Conservation (phyloP, 2,113 vertebrate genomes). For the Opisthocomus hoazin region DNA sequence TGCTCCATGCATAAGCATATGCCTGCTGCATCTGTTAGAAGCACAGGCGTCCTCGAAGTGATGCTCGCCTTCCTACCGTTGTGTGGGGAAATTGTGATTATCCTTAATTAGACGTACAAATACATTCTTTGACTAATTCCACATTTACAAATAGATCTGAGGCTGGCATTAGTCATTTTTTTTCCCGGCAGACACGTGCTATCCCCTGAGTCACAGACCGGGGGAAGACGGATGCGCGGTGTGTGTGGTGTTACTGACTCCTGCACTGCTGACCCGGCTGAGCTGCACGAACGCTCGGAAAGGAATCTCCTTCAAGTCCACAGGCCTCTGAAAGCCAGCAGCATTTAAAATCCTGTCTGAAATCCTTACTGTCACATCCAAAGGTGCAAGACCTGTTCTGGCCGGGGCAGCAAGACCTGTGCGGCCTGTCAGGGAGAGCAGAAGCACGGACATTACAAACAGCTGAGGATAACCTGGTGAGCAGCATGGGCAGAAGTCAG, state of each 20-base stretch:
- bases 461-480: conserved; percentile 73
- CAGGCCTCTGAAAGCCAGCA: background rate
- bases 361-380: background rate
- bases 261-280: background rate
- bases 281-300: rapidly evolving
- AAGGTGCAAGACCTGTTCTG: conserved; percentile 73
- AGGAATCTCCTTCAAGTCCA: rapidly evolving
- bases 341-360: rapidly evolving
- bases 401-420: conserved; percentile 68
- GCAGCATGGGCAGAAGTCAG: background rate
- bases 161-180: background rate
- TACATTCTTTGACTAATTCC: background rate
- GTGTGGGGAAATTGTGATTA: background rate
- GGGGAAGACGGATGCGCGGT: rapidly evolving
- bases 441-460: conserved; percentile 75
- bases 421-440: conserved; percentile 61
- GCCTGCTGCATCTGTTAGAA: background rate
- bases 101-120: background rate
- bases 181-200: background rate
- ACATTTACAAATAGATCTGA: background rate
- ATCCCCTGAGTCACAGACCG: background rate
- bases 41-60: background rate
- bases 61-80: background rate
- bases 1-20: background rate
- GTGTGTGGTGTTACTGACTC: rapidly evolving